A percentile compares a stretch with the other conserved stretches of the same genome.
These are phyloP conservation scores for Hermatobates lingyangjiaoensis DNA, from an alignment of 1,140 invertebrate genomes.

Conservation along the genomic window DNA sequence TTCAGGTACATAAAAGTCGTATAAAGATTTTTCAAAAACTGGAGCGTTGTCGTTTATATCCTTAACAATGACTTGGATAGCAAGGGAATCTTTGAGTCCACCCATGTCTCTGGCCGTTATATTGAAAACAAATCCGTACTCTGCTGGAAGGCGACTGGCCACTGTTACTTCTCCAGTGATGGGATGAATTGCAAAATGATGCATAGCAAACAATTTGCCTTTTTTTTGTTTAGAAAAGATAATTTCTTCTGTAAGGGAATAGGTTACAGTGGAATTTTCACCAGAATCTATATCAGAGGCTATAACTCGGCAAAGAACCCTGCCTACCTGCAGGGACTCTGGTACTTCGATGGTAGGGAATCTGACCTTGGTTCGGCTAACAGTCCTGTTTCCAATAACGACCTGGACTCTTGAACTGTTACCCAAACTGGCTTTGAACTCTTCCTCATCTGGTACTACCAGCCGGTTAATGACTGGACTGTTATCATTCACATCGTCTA, in stretches of 20 bases:
- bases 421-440: slow-evolving; percentile 34
- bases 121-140: slow-evolving; percentile 56
- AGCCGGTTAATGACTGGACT: slow-evolving; percentile 45
- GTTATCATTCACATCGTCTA: slow-evolving; percentile 74
- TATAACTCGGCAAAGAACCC: slow-evolving; percentile 52
- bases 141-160: slow-evolving; percentile 49
- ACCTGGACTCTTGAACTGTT: slow-evolving; percentile 8
- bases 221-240: slow-evolving; percentile 31
- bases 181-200: slow-evolving; percentile 54
- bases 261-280: slow-evolving; percentile 51
- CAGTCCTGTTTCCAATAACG: slow-evolving; percentile 14
- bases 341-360: slow-evolving; percentile 40
- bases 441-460: slow-evolving; percentile 40
- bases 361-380: slow-evolving; percentile 12
- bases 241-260: slow-evolving; percentile 46
- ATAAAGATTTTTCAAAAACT: slow-evolving; percentile 58
- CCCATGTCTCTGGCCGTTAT: slow-evolving; percentile 57
- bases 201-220: slow-evolving; percentile 22
- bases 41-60: slow-evolving; percentile 78
- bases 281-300: slow-evolving; percentile 67
- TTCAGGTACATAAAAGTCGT: slow-evolving; percentile 64
- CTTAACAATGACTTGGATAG: slow-evolving; percentile 42
- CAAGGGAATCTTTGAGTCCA: slow-evolving; percentile 43
- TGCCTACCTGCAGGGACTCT: slow-evolving; percentile 54
- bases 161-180: slow-evolving; percentile 53